Conservation (phyloP, 2,888 invertebrate species). For the Callimorpha dominula region DNA sequence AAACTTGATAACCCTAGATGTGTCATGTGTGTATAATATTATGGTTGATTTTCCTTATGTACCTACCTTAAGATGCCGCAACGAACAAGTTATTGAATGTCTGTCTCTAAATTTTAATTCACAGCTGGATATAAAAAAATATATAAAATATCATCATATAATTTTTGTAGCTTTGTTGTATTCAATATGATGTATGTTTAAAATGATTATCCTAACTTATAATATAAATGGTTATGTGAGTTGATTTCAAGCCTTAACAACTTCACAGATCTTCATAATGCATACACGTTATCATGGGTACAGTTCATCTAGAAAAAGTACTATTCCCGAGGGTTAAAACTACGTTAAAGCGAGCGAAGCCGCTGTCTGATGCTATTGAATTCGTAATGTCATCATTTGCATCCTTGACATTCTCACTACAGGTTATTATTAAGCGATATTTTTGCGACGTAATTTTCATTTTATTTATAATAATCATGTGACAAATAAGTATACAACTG, state of each 20-base stretch:
- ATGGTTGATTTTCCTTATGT: neutral
- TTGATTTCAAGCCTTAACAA: too few species aligned
- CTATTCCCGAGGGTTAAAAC: too few species aligned
- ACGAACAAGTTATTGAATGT: neutral
- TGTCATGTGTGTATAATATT: too few species aligned
- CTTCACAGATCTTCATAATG: too few species aligned
- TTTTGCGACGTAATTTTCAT: neutral
- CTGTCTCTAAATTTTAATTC: neutral
- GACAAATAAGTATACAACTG: too few species aligned
- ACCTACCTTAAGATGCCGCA: neutral
- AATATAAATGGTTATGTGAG: too few species aligned
- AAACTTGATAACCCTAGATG: too few species aligned
- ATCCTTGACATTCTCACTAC: constrained; percentile 1
- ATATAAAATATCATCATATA: neutral
- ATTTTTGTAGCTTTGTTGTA: neutral
- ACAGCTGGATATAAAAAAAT: neutral
- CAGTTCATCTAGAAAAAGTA: too few species aligned
- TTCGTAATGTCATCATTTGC: neutral
- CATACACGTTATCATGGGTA: too few species aligned
- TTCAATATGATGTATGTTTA: neutral
- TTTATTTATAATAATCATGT: neutral
- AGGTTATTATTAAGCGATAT: neutral
- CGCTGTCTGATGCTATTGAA: neutral
- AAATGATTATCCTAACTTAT: neutral
- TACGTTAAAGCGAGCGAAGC: too few species aligned